Evolutionary conservation across 2,888 invertebrate species (phyloP).

Genomic region (Syritta pipiens): DNA sequence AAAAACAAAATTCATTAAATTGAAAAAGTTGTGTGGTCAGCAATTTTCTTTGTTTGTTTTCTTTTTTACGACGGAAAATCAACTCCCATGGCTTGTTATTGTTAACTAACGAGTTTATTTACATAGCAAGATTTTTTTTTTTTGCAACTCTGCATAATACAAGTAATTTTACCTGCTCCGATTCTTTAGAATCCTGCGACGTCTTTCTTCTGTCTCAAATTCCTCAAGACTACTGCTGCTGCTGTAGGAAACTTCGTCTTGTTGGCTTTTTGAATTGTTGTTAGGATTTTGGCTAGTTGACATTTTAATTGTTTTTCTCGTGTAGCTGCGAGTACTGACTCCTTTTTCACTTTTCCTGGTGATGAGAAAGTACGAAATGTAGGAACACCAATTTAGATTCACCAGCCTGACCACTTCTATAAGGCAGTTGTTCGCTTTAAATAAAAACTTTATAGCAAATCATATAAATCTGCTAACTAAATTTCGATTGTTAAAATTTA

Average conservation of each 20-base stretch:
- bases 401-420: conserved; percentile 61
- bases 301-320: conserved; percentile 71
- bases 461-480: conserved; percentile 18
- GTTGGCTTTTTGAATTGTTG: conserved; percentile 72
- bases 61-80: too few species aligned
- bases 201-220: conserved; percentile 86
- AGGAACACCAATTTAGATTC: conserved; percentile 67
- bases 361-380: conserved; percentile 61
- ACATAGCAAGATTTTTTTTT: too few species aligned
- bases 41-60: too few species aligned
- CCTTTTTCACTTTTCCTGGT: conserved; percentile 53
- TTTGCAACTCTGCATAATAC: too few species aligned
- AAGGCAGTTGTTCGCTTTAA: conserved; percentile 46
- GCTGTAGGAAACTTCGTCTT: conserved; percentile 75
- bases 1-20: neutral
- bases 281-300: conserved; percentile 76
- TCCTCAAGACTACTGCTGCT: conserved; percentile 94
- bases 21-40: neutral
- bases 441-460: conserved; percentile 21
- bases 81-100: too few species aligned
- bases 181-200: conserved; percentile 85
- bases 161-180: conserved; percentile 82
- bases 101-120: too few species aligned
- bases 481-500: conserved; percentile 36
- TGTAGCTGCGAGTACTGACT: conserved; percentile 9